A percentile compares a stretch with the other conserved stretches of the same genome.
Conservation (phyloP, 2,113 vertebrate genomes). For the Oreotrochilus melanogaster region DNA sequence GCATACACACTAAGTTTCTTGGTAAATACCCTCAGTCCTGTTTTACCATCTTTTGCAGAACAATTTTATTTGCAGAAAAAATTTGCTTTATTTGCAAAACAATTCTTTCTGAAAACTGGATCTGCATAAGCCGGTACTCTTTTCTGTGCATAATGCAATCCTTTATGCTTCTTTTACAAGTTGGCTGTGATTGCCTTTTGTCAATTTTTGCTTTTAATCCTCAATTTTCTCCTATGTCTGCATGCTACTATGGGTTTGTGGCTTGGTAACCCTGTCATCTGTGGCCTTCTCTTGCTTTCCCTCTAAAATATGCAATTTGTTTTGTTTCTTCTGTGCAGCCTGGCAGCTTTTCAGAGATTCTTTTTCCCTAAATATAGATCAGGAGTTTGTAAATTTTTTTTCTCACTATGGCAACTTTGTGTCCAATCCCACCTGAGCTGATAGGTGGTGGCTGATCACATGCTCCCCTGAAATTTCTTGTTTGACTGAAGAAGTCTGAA, state of each 20-base stretch:
- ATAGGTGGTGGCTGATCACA: background rate
- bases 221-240: background rate
- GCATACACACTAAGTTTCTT: background rate
- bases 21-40: background rate
- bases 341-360: background rate
- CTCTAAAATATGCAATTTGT: background rate
- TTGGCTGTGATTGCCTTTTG: background rate
- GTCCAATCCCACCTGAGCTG: background rate
- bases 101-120: background rate
- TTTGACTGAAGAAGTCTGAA: background rate
- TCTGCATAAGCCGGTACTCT: background rate
- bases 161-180: background rate
- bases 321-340: background rate
- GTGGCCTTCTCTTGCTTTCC: background rate
- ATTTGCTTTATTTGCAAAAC: background rate
- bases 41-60: background rate
- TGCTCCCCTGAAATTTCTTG: background rate
- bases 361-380: background rate
- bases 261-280: background rate
- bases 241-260: background rate
- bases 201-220: background rate
- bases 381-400: background rate
- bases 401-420: background rate
- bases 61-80: background rate
- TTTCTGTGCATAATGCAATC: background rate